These are phyloP conservation scores for Glossophaga mutica DNA, from an alignment of 2,797 vertebrate species.

Conservation along the genomic window DNA sequence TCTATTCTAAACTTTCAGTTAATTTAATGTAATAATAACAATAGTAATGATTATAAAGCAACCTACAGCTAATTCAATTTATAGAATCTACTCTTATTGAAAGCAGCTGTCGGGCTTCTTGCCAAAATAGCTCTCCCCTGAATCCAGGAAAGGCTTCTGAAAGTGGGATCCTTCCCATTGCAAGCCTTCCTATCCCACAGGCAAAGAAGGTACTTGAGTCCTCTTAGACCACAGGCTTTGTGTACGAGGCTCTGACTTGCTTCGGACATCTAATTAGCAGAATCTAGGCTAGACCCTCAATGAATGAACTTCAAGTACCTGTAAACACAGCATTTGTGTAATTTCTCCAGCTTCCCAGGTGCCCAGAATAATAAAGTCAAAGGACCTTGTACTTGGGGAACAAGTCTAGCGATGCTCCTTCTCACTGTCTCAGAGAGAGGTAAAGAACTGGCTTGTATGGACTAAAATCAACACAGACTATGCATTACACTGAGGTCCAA, in stretches of 20 bases:
- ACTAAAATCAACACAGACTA: not conserved
- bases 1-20: conserved; percentile 1
- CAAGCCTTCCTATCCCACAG: not conserved
- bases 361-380: not conserved
- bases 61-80: conserved; percentile 32
- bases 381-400: not conserved
- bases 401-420: not conserved
- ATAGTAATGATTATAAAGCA: not conserved
- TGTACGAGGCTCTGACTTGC: not conserved
- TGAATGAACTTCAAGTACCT: not conserved
- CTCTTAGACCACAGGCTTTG: not conserved
- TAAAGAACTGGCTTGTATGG: not conserved
- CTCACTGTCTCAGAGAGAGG: not conserved
- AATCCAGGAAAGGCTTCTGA: not conserved
- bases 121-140: not conserved
- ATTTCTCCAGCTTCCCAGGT: not conserved
- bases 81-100: conserved; percentile 10
- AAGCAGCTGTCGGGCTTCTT: conserved; percentile 35
- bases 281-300: not conserved
- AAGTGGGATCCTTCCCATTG: not conserved
- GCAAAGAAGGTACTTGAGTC: not conserved
- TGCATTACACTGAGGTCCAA: not conserved
- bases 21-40: not conserved
- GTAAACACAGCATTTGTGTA: not conserved
- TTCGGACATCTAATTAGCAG: not conserved